Conservation (phyloP, 2,888 invertebrate species). For the Atrina japonica region DNA sequence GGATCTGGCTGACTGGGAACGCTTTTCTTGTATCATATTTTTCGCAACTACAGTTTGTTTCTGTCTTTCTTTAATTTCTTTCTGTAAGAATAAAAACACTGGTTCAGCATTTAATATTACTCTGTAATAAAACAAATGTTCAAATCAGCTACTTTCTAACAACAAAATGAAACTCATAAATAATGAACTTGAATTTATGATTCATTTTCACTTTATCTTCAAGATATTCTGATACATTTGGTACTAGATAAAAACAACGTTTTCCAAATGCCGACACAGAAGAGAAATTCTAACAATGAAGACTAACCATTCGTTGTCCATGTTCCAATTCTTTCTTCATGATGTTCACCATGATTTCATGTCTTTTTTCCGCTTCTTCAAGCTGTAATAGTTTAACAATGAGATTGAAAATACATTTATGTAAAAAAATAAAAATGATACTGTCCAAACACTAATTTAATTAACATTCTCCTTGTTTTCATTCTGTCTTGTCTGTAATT, state of each 20-base stretch:
- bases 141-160: neutral
- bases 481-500: too few species aligned
- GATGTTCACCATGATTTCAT: constrained; percentile 75
- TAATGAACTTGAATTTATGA: too few species aligned
- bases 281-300: too few species aligned
- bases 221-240: too few species aligned
- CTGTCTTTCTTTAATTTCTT: constrained; percentile 75
- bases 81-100: constrained; percentile 55
- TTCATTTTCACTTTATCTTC: too few species aligned
- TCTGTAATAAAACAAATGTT: neutral
- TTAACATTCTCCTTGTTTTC: too few species aligned
- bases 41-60: constrained; percentile 67
- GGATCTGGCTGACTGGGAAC: constrained; percentile 77
- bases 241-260: too few species aligned
- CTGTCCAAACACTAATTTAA: too few species aligned
- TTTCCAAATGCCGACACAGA: too few species aligned
- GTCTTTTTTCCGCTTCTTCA: constrained; percentile 77
- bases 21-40: constrained; percentile 76
- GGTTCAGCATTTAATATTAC: neutral
- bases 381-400: constrained; percentile 60
- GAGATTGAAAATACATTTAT: neutral
- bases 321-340: constrained; percentile 79
- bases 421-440: too few species aligned
- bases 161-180: too few species aligned
- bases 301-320: constrained; percentile 70